A percentile compares a stretch with the other conserved stretches of the same genome.
phyloP scores from a whole-genome alignment of 1,140 invertebrate genomes.

The Drosophila truncata region DNA sequence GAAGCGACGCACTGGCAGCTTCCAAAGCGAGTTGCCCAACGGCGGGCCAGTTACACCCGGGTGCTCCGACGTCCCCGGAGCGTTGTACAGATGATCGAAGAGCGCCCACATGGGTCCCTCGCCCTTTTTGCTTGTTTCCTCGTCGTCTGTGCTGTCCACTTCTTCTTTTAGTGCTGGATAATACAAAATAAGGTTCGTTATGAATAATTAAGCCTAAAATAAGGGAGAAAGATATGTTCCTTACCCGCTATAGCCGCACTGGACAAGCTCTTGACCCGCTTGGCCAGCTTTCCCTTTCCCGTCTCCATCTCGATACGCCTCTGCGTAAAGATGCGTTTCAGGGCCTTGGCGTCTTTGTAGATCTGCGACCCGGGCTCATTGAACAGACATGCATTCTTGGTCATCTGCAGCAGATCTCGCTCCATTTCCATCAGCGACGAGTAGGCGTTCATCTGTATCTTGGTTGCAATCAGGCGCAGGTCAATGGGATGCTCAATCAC shows the following conservation, averaged over 20 bases:
- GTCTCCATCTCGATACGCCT: constrained; percentile 85
- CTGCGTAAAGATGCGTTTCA: constrained; percentile 91
- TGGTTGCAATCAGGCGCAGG: constrained; percentile 95
- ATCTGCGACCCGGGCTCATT: constrained; percentile 98
- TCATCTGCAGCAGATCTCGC: constrained; percentile 95
- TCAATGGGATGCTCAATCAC: constrained; percentile 98
- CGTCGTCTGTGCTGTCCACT: constrained; percentile 81
- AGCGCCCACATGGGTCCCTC: constrained; percentile 87
- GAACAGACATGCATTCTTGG: constrained; percentile 97
- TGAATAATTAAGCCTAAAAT: neutral
- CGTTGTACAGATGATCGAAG: constrained; percentile 86
- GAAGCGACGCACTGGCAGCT: constrained; percentile 94
- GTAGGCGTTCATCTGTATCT: constrained; percentile 95
- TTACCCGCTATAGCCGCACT: constrained; percentile 75
- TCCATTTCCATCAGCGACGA: constrained; percentile 93
- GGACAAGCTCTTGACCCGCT: constrained; percentile 62
- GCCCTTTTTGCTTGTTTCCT: constrained; percentile 83
- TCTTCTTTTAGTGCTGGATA: constrained; percentile 76
- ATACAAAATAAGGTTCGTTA: neutral
- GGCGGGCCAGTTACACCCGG: constrained; percentile 87
- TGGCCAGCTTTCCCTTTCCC: constrained; percentile 79
- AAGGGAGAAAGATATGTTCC: neutral
- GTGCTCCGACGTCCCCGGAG: constrained; percentile 84
- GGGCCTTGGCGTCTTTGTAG: constrained; percentile 96
- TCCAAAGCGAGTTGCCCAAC: constrained; percentile 96